Base-by-base conservation (phyloP, 2,113 vertebrate genomes). In the Patagioenas fasciata region DNA sequence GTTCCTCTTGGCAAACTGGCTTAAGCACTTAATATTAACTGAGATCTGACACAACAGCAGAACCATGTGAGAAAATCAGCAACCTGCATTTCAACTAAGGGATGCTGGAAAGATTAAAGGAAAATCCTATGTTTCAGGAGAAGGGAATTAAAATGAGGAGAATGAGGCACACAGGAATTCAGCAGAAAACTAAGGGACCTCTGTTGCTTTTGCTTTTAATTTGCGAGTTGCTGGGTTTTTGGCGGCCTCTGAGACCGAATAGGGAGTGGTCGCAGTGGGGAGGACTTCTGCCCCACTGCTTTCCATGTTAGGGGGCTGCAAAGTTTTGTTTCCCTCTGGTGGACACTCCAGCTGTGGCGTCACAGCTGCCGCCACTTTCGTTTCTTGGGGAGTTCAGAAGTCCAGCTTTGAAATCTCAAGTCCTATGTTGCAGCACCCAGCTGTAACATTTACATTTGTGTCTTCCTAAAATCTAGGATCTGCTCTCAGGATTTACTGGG, bases 271-370 rank as follows among this genome's bases (percentile, higher is more conserved):
- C 2, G 10, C 32, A 32, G 14, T 5, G 10, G 10, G 60, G 23
- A 60, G 44, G 7, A 32, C 31, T 72, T 3, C 36, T 36, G 38
- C 24, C 15, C 23, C 24, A 3, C 48, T 31, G 34, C 26, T 4
- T 9, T 31, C n/a, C 2, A 0, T 24, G 9, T 40, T 25, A 15
- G n/a, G 4, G 36, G 13, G 26, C 24, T 34, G 24, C n/a, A 14
- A 61, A 38, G 7, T 10, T 47, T 51, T 53, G 57, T 80, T 28
- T n/a, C 19, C 16, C 21, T 61, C 56, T 48, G 28, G 16, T 36
- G n/a, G 16, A 38, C 11, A 3, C 14, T 40, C 87, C 29, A 31
- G 28, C 53, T 40, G 50, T 57, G 92, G 29, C 28, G 21, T n/a
- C 50, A 23, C 65, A 86, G 32, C 77, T 82, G 29, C 54, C 47